Evolutionary conservation across 2,888 invertebrate genomes (phyloP).

Genomic region (Lasioglossum lativentre): DNA sequence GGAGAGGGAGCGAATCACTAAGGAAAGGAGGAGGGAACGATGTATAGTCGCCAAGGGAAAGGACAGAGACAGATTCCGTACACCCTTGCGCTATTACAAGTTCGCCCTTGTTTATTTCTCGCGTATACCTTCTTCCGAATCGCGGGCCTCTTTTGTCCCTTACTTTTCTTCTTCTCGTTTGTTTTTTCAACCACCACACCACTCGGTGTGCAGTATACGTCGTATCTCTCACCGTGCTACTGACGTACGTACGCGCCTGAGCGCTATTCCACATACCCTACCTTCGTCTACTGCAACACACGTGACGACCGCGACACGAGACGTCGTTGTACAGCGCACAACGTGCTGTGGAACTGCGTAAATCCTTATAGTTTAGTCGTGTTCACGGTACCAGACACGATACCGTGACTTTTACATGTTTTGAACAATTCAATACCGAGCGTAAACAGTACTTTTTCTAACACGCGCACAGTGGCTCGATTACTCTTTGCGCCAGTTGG

Average conservation of each 20-base stretch:
- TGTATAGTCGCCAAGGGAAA: constrained; percentile 11
- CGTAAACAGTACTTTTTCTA: background rate
- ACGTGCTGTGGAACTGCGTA: constrained; percentile 48
- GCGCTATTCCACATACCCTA: constrained; percentile 45
- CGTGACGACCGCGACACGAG: constrained; percentile 53
- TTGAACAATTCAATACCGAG: background rate
- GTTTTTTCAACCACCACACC: background rate
- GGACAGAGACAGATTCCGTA: constrained; percentile 22
- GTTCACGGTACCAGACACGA: background rate
- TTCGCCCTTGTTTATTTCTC: constrained; percentile 30
- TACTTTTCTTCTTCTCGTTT: background rate
- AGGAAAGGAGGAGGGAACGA: constrained; percentile 12
- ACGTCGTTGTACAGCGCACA: constrained; percentile 33
- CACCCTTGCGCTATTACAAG: constrained; percentile 34
- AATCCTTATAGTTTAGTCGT: constrained; percentile 40
- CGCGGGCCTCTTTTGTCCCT: background rate
- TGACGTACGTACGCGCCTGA: constrained; percentile 47
- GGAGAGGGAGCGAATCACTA: constrained; percentile 1
- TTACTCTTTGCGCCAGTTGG: background rate
- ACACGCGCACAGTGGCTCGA: background rate
- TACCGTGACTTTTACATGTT: background rate
- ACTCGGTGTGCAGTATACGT: constrained; percentile 29
- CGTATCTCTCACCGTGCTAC: constrained; percentile 49
- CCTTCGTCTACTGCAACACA: constrained; percentile 54
- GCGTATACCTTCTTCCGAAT: constrained; percentile 30